Evolutionary conservation across 2,797 vertebrate genomes (phyloP).

Genomic region (Catamblyrhynchus diadema): DNA sequence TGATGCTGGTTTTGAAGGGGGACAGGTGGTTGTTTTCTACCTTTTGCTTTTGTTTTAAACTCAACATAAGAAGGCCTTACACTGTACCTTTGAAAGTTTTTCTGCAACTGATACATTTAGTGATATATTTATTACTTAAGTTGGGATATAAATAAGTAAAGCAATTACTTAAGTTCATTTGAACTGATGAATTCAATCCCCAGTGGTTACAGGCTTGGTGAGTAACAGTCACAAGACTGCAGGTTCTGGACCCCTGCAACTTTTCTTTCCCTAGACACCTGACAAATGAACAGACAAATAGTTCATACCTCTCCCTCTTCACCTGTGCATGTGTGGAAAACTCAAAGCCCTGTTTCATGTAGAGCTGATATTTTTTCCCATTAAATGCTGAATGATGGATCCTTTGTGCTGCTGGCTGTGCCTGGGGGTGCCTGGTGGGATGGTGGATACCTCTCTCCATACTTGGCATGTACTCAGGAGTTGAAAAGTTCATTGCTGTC

Average conservation of each 20-base stretch:
- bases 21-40: not conserved
- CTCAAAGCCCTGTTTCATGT: not conserved
- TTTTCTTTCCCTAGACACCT: not conserved
- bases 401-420: not conserved
- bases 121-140: not conserved
- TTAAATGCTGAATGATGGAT: not conserved
- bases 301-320: not conserved
- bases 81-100: not conserved
- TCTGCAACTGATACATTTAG: not conserved
- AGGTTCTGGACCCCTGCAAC: not conserved
- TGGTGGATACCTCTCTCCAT: not conserved
- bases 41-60: slow-evolving; percentile 1
- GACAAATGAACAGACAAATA: not conserved
- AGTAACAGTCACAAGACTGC: not conserved
- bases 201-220: not conserved
- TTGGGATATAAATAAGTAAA: not conserved
- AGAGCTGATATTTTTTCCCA: not conserved
- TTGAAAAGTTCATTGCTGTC: not conserved
- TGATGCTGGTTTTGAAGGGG: not conserved
- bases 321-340: not conserved
- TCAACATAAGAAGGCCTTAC: not conserved
- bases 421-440: not conserved
- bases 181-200: not conserved
- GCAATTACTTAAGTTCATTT: not conserved
- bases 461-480: not conserved